Base-by-base conservation (phyloP, 2,113 vertebrate species). In the Callospermophilus lateralis region DNA sequence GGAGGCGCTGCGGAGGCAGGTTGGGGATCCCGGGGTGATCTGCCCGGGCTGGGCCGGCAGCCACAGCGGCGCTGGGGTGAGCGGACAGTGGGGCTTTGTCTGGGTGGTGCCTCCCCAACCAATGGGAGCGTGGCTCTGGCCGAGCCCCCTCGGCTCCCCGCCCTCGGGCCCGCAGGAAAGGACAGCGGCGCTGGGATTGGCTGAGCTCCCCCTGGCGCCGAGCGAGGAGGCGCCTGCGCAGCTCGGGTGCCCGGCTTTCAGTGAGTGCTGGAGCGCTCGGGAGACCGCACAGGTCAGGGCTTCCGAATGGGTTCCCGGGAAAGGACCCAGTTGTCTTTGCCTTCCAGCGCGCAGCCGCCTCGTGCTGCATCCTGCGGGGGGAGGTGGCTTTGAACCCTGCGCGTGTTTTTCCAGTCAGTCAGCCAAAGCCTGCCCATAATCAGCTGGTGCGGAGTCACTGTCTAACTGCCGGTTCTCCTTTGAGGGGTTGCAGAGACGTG, bases 241-340 rank as follows among this genome's bases (percentile, higher is more conserved):
- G 55, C 34, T 32, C 0, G 0, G 34, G 42, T 3, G 51, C 67
- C 0, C 1, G 65, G 48, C 28, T 22, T 13, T 3, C 3, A 15
- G 2, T 0, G 8, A 0, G 2, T 0, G 8, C 15, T 0, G n/a
- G 4, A 9, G 90, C 8, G 3, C 1, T 42, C 17, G 3, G 0
- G 73, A 13, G 78, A 37, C 11, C 1, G 19, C 8, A 8, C 34
- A 63, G 16, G 12, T 9, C 1, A 4, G 0, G 4, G 51, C n/a
- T 7, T 16, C 26, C 8, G 0, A 22, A 45, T 22, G 58, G 0
- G 1, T 45, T 37, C 8, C 7, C n/a, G 3, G 0, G n/a, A 34
- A 32, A 45, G 24, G 55, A 10, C 67, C 22, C 55, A 4, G 26
- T 13, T 0, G 16, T 8, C 20, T 22, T 12, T 6, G 7, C 7